Base-by-base conservation (phyloP, 1,140 invertebrate genomes). In the Drosophila nigromelanica region DNA sequence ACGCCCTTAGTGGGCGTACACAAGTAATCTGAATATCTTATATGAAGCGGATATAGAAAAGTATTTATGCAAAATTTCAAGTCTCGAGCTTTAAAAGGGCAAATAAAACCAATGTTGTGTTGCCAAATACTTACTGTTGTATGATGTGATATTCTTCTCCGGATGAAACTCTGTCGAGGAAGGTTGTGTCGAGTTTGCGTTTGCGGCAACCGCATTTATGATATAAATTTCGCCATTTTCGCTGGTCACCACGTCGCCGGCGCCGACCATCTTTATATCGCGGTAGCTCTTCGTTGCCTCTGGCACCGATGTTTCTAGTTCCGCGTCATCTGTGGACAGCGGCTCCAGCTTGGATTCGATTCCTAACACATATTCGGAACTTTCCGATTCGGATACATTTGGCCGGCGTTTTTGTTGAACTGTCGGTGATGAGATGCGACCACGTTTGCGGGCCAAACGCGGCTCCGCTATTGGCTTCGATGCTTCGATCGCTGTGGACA, bases 191-290 rank as follows among this genome's bases (percentile, higher is more conserved):
- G 60, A 35, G 10, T 55, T 58, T 0, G 24, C 37, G 5, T 85
- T 73, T 2, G 47, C 12, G 3, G n/a, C 78, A 1, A 6, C 27
- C 27, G 78, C 58, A 45, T 83, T 83, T 8, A 90, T 86, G 5
- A 81, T 86, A 48, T 90, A 89, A 2, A 87, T 79, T 3, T 79
- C 72, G 0, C 78, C 80, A 24, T 81, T 77, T 6, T 80, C 48
- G 6, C 68, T 78, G 1, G 61, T 63, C 15, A 75, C 75, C 47
- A 73, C 14, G 33, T 89, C 71, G 2, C 54, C 64, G 0, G 68
- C 21, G 0, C 37, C 54, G 2, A 73, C 63, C 70, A 81, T 69
- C 48, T 80, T 70, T 2, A 85, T 33, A 35, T 85, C 76, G 3
- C 39, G 43, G 14, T 72, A 72, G 18, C 72, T 73, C 0, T 61